Base-by-base conservation (phyloP, 2,113 vertebrate genomes). In the Cololabis saira region DNA sequence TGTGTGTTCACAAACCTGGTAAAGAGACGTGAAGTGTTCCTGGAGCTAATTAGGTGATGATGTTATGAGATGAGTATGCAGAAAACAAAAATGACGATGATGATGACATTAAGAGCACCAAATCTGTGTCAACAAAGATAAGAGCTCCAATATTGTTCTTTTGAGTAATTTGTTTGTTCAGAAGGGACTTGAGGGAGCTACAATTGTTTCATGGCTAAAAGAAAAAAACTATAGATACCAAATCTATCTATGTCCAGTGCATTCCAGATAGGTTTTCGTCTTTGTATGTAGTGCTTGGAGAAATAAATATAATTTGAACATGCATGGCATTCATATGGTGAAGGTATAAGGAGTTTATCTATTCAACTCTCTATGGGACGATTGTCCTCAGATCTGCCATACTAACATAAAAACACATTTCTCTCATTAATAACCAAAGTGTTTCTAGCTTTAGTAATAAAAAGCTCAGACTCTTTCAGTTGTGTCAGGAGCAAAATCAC, bases 361-460 rank as follows among this genome's bases (percentile, higher is more conserved):
- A 33, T 3, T 61, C n/a, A 49, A 40, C 30, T 62, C 12, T 64
- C 12, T 60, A 30, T 15, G 12, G 15, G 30, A 11, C n/a, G 18
- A 16, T 22, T 61, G 52, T 67, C 43, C 33, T 51, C 40, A 18
- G 50, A 17, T 42, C 4, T 17, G 54, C 16, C 41, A 12, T 12
- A 30, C 24, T 41, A 15, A 24, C 22, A 63, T 18, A 33, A 40
- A 43, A 59, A 54, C 40, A 62, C 33, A 50, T 15, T 24, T 51
- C 5, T 66, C 11, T 30, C 15, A 67, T 37, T 27, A 55, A 62
- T 54, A 44, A 17, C 5, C 7, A 5, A 2, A 0, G 7, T 48
- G 15, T 50, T 60, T 66, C 15, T 5, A 64, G 66, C 63, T 65
- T 66, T 16, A 51, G 53, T 48, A 43, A 59, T 42, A 74, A 74